Evolutionary conservation across 2,797 vertebrate genomes (phyloP).

Genomic region (Typhlichthys eigenmanni): DNA sequence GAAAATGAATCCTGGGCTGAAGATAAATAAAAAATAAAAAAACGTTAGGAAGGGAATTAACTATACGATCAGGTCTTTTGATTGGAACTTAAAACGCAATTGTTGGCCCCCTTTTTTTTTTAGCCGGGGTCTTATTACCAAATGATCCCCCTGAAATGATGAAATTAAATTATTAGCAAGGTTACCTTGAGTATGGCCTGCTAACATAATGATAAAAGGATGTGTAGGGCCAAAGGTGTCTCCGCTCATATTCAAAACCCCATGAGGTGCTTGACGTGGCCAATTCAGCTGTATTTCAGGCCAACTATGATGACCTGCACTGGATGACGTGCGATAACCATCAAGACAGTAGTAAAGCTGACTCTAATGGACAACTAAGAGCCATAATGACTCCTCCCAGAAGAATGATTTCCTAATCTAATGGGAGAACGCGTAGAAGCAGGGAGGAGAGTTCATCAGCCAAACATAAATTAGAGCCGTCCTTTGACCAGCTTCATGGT

Average conservation of each 20-base stretch:
- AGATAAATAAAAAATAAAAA: constrained; percentile 37
- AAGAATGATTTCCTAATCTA: constrained; percentile 63
- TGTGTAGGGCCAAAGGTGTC: constrained; percentile 30
- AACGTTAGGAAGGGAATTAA: constrained; percentile 18
- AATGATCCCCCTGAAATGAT: constrained; percentile 28
- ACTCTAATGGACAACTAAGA: constrained; percentile 72
- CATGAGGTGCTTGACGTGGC: constrained; percentile 36
- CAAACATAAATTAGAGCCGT: constrained; percentile 65
- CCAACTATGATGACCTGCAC: constrained; percentile 47
- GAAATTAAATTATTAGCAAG: constrained; percentile 41
- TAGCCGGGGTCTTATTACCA: constrained; percentile 18
- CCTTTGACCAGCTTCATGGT: constrained; percentile 62
- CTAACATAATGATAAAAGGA: constrained; percentile 37
- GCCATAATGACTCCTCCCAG: constrained; percentile 56
- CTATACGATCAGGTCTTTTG: constrained; percentile 31
- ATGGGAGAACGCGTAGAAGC: constrained; percentile 10
- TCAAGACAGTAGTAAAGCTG: constrained; percentile 58
- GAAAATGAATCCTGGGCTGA: constrained; percentile 35
- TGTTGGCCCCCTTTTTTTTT: constrained; percentile 19
- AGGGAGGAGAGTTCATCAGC: constrained; percentile 63
- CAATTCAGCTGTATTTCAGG: constrained; percentile 54
- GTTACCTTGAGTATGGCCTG: constrained; percentile 36
- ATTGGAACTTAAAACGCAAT: constrained; percentile 40
- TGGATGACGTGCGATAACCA: constrained; percentile 62
- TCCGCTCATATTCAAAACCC: constrained; percentile 45